Conservation (phyloP, 2,888 invertebrate species). For the Drosophila subsilvestris region DNA sequence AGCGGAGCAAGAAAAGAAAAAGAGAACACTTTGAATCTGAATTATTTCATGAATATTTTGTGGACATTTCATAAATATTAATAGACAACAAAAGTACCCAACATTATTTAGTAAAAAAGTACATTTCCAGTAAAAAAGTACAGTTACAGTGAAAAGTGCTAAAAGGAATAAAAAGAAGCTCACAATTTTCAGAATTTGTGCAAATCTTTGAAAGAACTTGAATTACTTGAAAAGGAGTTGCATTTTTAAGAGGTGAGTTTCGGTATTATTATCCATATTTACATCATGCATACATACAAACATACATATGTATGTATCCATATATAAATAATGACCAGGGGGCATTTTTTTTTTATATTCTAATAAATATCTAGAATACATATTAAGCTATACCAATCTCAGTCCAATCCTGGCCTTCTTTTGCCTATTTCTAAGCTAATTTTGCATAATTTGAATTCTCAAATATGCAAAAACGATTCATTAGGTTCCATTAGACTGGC, state of each 20-base stretch:
- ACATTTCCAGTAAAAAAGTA: conserved; percentile 46
- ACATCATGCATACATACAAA: too few relatives aligned
- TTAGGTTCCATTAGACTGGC: conserved; percentile 44
- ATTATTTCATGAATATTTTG: conserved; percentile 1
- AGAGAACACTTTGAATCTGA: conserved; percentile 11
- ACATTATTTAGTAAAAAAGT: conserved; percentile 27
- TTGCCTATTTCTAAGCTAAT: neutral
- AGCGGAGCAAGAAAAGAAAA: conserved; percentile 13
- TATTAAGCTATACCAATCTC: neutral
- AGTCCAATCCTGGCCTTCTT: neutral
- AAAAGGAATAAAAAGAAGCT: conserved; percentile 15
- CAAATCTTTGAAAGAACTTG: neutral
- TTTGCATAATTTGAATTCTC: neutral
- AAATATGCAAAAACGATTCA: conserved; percentile 6
- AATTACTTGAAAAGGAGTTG: neutral
- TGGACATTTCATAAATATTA: neutral
- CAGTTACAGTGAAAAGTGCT: conserved; percentile 27
- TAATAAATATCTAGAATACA: neutral
- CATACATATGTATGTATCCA: too few relatives aligned
- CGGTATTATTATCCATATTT: neutral
- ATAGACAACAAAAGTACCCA: neutral
- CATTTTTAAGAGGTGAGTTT: neutral
- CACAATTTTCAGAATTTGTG: neutral
- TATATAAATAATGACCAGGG: neutral
- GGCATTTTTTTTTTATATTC: neutral